These are phyloP conservation scores for Anticlea derivata DNA, from an alignment of 2,888 invertebrate genomes.

Conservation along the genomic window DNA sequence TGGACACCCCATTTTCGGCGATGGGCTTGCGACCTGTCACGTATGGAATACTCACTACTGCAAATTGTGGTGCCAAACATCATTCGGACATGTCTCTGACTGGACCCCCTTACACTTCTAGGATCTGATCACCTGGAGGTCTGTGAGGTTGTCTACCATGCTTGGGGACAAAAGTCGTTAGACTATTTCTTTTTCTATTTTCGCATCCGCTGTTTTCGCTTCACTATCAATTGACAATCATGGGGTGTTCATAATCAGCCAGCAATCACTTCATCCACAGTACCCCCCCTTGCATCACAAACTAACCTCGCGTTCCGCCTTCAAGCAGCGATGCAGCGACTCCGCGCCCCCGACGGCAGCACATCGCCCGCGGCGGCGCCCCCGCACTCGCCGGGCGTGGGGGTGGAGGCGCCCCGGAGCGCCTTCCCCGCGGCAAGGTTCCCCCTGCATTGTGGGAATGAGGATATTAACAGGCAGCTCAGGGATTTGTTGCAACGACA, in stretches of 20 bases:
- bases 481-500: slow-evolving; percentile 92
- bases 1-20: neutral
- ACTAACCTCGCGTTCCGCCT: slow-evolving; percentile 39
- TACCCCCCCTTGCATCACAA: slow-evolving; percentile 29
- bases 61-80: too few relatives aligned
- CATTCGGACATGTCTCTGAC: too few relatives aligned
- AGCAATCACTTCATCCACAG: slow-evolving; percentile 37
- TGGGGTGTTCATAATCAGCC: slow-evolving; percentile 47
- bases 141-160: too few relatives aligned
- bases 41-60: too few relatives aligned
- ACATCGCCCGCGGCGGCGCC: slow-evolving; percentile 36
- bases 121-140: too few relatives aligned
- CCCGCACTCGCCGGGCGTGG: slow-evolving; percentile 47
- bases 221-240: neutral
- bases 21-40: too few relatives aligned
- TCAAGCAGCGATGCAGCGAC: slow-evolving; percentile 74
- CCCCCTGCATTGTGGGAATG: slow-evolving; percentile 78
- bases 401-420: slow-evolving; percentile 63
- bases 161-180: too few relatives aligned
- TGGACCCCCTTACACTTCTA: too few relatives aligned
- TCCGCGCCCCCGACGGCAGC: slow-evolving; percentile 58
- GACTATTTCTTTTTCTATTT: too few relatives aligned
- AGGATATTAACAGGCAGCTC: slow-evolving; percentile 88
- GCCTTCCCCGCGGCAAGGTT: slow-evolving; percentile 75
- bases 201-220: too few relatives aligned